A percentile compares a stretch with the other conserved stretches of the same genome.
Conservation (phyloP, 1,140 invertebrate species). For the Phenacoccus solenopsis region DNA sequence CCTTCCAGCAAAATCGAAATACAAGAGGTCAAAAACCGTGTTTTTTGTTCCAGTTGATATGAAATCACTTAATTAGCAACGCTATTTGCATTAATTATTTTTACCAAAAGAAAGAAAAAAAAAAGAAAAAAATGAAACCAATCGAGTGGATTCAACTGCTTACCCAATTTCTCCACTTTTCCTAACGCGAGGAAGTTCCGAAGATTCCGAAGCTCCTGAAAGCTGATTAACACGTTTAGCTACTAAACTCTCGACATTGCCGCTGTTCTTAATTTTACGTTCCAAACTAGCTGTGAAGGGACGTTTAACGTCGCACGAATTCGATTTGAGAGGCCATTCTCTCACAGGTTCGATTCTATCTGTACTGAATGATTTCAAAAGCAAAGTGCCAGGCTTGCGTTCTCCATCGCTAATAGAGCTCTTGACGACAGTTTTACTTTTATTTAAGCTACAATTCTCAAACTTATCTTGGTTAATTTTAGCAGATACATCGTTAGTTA, state of each 20-base stretch:
- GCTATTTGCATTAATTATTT: too few species aligned
- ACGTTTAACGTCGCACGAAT: neutral
- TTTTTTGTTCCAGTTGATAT: too few species aligned
- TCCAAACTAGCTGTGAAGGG: constrained; percentile 1
- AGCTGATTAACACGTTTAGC: constrained; percentile 24
- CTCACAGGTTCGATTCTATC: constrained; percentile 9
- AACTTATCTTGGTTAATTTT: neutral
- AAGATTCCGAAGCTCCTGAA: constrained; percentile 10
- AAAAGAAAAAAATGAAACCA: too few species aligned
- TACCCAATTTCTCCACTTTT: neutral
- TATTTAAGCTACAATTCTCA: neutral
- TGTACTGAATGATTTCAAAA: constrained; percentile 4
- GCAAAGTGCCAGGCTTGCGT: neutral
- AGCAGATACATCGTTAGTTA: neutral
- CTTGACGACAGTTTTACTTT: neutral
- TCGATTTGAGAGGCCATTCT: neutral
- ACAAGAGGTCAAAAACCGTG: too few species aligned
- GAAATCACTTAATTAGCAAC: too few species aligned
- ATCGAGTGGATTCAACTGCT: too few species aligned
- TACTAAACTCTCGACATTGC: constrained; percentile 21
- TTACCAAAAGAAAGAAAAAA: too few species aligned
- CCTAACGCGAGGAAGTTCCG: neutral
- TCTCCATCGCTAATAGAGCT: neutral
- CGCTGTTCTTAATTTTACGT: constrained; percentile 2
- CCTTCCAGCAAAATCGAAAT: too few species aligned